Evolutionary conservation across 2,888 invertebrate species (phyloP).

Genomic region (Amphimallon solstitiale): DNA sequence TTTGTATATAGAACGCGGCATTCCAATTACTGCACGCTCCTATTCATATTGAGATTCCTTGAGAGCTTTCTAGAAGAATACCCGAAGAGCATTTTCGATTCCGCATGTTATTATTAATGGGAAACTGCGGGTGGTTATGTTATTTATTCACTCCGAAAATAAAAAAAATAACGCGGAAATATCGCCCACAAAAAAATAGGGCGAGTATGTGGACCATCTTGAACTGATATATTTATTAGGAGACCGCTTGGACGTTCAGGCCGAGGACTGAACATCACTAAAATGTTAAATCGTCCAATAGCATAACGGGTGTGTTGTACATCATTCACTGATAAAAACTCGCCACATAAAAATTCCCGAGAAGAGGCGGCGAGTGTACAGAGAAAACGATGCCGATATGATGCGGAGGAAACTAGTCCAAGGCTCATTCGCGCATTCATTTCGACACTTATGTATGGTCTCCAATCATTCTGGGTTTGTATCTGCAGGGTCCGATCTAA

Average conservation of each 20-base stretch:
- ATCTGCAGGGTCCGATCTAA: conserved; percentile 5
- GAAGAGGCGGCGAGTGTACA: conserved; percentile 26
- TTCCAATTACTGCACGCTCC: no score
- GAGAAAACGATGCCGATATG: conserved; percentile 15
- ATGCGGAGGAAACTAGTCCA: conserved; percentile 37
- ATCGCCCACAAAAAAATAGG: no score
- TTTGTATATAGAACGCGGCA: no score
- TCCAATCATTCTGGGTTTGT: background rate
- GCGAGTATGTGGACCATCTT: no score
- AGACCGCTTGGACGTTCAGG: conserved; percentile 34
- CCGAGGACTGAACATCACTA: conserved; percentile 37
- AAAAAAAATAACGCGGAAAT: no score
- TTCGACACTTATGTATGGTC: background rate
- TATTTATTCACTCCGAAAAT: no score
- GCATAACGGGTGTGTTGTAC: conserved; percentile 24
- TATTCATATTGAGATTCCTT: no score
- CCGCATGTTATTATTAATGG: no score
- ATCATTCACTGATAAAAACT: conserved; percentile 42
- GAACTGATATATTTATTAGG: background rate
- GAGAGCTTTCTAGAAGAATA: no score
- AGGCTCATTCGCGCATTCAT: conserved; percentile 19
- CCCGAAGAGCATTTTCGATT: no score
- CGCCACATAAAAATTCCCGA: conserved; percentile 22
- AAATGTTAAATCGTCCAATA: conserved; percentile 34
- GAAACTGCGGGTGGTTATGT: no score